Percentiles rank a stretch among this genome's conserved stretches.
Evolutionary conservation across 2,888 invertebrate species (phyloP).

Genomic region (Epistrophe grossulariae): DNA sequence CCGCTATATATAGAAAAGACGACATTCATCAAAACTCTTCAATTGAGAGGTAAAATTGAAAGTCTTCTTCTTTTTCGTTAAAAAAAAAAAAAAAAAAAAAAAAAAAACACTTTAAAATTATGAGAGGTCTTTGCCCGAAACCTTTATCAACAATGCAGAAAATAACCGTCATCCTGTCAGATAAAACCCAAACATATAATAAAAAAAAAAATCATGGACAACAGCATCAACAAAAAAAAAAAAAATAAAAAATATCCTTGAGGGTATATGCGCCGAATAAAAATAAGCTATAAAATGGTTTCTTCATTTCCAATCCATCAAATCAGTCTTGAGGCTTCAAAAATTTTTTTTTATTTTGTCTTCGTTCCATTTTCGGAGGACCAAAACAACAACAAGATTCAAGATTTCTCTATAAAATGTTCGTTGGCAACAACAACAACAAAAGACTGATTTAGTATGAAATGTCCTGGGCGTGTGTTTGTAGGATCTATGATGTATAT

Average conservation of each 20-base stretch:
- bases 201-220: conserved; percentile 6
- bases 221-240: neutral
- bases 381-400: conserved; percentile 27
- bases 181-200: conserved; percentile 26
- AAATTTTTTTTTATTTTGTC: conserved; percentile 25
- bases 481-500: neutral
- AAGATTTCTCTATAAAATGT: conserved; percentile 46
- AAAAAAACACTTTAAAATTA: conserved; percentile 51
- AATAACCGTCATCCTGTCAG: conserved; percentile 46
- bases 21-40: conserved; percentile 58
- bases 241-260: conserved; percentile 2
- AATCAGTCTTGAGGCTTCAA: conserved; percentile 53
- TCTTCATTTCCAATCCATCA: conserved; percentile 70
- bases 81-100: conserved; percentile 25
- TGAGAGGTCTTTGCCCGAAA: conserved; percentile 25
- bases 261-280: neutral
- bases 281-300: conserved; percentile 56
- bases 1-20: neutral
- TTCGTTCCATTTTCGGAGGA: neutral
- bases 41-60: conserved; percentile 44
- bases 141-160: conserved; percentile 45
- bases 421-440: neutral
- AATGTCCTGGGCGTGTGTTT: neutral
- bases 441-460: neutral
- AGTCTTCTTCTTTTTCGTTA: neutral